phyloP scores from a whole-genome alignment of 2,113 vertebrate species.

The Thryonomys swinderianus region DNA sequence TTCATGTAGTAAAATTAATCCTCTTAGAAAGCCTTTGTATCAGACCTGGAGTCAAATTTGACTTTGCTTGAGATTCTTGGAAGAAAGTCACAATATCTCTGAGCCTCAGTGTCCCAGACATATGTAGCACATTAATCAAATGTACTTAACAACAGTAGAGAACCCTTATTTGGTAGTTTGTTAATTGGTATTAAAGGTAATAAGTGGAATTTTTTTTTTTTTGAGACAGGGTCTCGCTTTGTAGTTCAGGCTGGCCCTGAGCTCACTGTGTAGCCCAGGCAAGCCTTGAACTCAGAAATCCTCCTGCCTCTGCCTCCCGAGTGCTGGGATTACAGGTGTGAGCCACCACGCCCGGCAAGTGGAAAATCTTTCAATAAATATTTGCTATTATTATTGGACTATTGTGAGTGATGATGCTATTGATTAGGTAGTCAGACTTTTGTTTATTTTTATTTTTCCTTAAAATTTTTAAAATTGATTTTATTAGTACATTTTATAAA shows the following conservation, averaged over 20 bases:
- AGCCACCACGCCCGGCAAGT: too few species aligned
- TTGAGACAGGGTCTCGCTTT: too few species aligned
- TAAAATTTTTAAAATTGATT: too few species aligned
- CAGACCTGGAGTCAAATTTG: constrained; percentile 5
- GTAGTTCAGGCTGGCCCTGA: too few species aligned
- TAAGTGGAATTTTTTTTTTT: too few species aligned
- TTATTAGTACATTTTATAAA: too few species aligned
- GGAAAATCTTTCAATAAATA: not conserved
- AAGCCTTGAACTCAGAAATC: too few species aligned
- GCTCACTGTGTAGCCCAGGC: too few species aligned
- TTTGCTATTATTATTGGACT: not conserved
- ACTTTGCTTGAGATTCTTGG: not conserved
- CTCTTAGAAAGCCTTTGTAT: not conserved
- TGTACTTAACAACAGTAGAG: not conserved
- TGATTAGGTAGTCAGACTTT: not conserved
- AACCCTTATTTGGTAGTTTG: not conserved
- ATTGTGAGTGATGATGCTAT: not conserved
- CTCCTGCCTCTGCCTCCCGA: too few species aligned
- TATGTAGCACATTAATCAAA: not conserved
- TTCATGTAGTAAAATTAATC: constrained; percentile 5
- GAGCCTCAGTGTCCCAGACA: not conserved
- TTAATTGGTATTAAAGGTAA: constrained; percentile 9
- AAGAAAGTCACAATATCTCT: not conserved
- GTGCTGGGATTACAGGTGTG: too few species aligned
- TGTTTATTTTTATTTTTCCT: too few species aligned